Conservation (phyloP, 2,113 vertebrate species). For the Phalacrocorax aristotelis region DNA sequence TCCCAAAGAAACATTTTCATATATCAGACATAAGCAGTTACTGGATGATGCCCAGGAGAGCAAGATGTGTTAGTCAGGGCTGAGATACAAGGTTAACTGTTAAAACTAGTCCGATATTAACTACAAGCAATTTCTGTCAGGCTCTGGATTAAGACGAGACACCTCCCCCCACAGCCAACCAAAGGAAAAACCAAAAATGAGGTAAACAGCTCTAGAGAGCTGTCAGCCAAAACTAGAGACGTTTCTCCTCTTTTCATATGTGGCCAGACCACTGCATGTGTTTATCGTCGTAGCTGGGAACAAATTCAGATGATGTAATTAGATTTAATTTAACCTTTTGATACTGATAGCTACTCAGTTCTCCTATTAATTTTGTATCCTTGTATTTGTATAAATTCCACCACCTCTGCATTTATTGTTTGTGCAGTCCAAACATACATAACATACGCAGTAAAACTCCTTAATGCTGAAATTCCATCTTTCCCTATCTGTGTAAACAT, state of each 20-base stretch:
- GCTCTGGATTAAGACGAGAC: not conserved
- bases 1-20: not conserved
- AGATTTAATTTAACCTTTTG: conserved; percentile 47
- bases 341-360: not conserved
- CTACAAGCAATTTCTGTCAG: not conserved
- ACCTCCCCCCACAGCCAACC: not conserved
- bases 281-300: conserved; percentile 55
- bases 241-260: conserved; percentile 57
- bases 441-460: not conserved
- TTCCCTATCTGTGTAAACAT: not conserved
- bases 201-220: conserved; percentile 45
- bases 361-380: not conserved
- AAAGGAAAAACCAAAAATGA: not conserved
- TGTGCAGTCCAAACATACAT: not conserved
- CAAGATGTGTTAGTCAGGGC: not conserved
- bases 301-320: conserved; percentile 57
- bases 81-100: not conserved
- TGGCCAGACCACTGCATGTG: conserved; percentile 49
- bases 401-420: not conserved
- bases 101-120: not conserved
- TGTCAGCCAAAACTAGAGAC: conserved; percentile 54
- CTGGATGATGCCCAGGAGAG: not conserved
- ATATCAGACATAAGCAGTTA: fast-evolving
- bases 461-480: not conserved
- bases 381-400: not conserved